Conservation (phyloP, 2,888 invertebrate species). For the Mechanitis messenoides region DNA sequence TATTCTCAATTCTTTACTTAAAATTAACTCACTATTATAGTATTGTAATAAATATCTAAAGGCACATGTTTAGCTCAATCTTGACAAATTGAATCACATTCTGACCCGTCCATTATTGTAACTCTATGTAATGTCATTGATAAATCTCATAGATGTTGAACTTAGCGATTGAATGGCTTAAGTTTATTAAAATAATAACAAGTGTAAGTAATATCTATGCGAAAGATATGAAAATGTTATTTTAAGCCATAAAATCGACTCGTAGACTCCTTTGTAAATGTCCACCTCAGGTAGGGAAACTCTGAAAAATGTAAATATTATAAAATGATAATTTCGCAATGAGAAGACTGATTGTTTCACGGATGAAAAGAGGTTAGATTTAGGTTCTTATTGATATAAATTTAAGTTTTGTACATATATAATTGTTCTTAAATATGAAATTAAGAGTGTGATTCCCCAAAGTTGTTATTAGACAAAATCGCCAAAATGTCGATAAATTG, state of each 20-base stretch:
- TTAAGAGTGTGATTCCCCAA: slow-evolving; percentile 20
- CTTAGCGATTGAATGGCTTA: slow-evolving; percentile 10
- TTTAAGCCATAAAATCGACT: slow-evolving; percentile 26
- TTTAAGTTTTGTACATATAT: slow-evolving; percentile 52
- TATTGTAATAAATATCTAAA: slow-evolving; percentile 10
- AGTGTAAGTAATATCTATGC: no score
- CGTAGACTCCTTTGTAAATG: slow-evolving; percentile 36
- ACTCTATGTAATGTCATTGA: slow-evolving; percentile 25
- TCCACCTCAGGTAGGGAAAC: slow-evolving; percentile 28
- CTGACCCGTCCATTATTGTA: slow-evolving; percentile 60
- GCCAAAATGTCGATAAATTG: slow-evolving; percentile 20
- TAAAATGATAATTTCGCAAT: slow-evolving; percentile 71
- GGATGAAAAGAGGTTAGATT: slow-evolving; percentile 64
- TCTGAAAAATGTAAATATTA: slow-evolving; percentile 49
- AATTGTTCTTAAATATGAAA: slow-evolving; percentile 23
- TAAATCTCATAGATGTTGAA: slow-evolving; percentile 13
- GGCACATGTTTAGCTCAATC: slow-evolving; percentile 46
- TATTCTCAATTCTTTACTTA: slow-evolving; percentile 1
- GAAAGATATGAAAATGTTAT: not conserved
- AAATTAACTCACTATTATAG: not conserved
- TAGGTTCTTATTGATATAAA: slow-evolving; percentile 60
- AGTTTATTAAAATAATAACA: not conserved
- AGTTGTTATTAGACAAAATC: slow-evolving; percentile 17
- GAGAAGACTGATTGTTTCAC: slow-evolving; percentile 74
- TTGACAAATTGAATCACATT: slow-evolving; percentile 34